Evolutionary conservation across 2,888 invertebrate genomes (phyloP), one percentile per base, ranked within the genome.

Genomic region (Sinopyrophorus schimmeli): DNA sequence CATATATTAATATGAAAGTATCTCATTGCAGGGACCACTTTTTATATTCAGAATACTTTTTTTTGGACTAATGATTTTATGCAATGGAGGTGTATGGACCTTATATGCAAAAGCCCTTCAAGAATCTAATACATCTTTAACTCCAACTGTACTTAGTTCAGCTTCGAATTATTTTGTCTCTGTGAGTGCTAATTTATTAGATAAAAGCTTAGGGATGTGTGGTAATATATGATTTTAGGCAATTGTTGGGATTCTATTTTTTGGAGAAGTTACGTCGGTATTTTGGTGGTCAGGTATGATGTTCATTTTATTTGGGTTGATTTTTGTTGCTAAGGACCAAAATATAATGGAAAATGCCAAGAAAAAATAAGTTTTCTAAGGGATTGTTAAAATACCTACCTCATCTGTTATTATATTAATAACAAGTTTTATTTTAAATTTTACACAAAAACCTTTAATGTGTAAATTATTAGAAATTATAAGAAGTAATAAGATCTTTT

Each of bases 211-310:
- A n/a, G n/a, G n/a, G n/a, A 5, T 23, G 9, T 9, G 9, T 23
- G 7, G 2, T 2, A 3, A 23, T 27, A 27, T 66, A 59, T 59
- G 60, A 59, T 73, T 74, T 21, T 74, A 91, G 92, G 90, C 89
- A 27, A 47, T 87, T 21, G 74, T 86, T 42, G 91, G 91, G 3
- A 76, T 80, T 39, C 48, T 83, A 4, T 60, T 89, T 26, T 91
- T 90, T 70, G 77, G 78, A 11, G 92, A 92, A 70, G 74, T 78
- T 0, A 79, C 87, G 0, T 81, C 87, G 0, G 34, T 82, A 3
- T 67, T 78, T 20, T 90, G 90, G 83, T 86, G 87, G 81, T 60
- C 77, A 5, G 91, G 92, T 1, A 83, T 86, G 3, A 66, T 77
- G 10, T 73, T 88, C 7, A 86, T 92, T 46, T 69, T 89, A 4